Conservation (phyloP, 23 tunicate species). For the Phallusia fumigata region DNA sequence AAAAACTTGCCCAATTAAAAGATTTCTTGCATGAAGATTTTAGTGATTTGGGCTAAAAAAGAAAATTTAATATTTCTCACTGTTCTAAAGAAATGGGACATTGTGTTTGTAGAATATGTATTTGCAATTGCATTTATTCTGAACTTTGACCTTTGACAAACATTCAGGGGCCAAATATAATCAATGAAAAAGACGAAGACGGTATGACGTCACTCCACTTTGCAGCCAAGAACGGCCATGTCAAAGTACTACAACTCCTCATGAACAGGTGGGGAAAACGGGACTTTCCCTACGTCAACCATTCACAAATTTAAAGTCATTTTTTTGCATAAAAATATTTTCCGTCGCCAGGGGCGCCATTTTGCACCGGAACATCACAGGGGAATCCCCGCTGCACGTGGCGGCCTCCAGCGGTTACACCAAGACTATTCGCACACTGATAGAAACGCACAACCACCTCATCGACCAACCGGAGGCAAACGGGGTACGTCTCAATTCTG, state of each 20-base stretch:
- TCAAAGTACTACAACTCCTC: slow-evolving; percentile 69
- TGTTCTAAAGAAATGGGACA: too few relatives aligned
- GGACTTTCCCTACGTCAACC: too few relatives aligned
- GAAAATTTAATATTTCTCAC: too few relatives aligned
- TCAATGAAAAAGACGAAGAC: slow-evolving; percentile 82
- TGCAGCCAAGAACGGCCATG: slow-evolving; percentile 84
- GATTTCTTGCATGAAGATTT: too few relatives aligned
- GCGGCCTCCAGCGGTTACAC: slow-evolving; percentile 85
- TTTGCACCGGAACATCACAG: slow-evolving; percentile 58
- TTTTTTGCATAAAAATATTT: too few relatives aligned
- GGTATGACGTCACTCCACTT: slow-evolving; percentile 92
- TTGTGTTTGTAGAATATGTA: too few relatives aligned
- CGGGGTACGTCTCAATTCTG: slow-evolving; percentile 84
- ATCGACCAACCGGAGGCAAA: slow-evolving; percentile 71
- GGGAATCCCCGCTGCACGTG: slow-evolving; percentile 82
- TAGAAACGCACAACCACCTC: slow-evolving; percentile 57
- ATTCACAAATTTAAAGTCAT: too few relatives aligned
- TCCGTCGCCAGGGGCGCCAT: slow-evolving; percentile 79
- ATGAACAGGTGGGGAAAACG: slow-evolving; percentile 59
- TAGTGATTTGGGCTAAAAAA: too few relatives aligned
- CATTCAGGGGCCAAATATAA: slow-evolving; percentile 84
- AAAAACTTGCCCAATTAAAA: too few relatives aligned
- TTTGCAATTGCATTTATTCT: too few relatives aligned
- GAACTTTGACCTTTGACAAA: neutral
- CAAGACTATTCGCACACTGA: slow-evolving; percentile 61